A percentile compares a stretch with the other conserved stretches of the same genome.
phyloP scores from a whole-genome alignment of 92 coral and sea anemone species.

The Chrysogorgia sp. region DNA sequence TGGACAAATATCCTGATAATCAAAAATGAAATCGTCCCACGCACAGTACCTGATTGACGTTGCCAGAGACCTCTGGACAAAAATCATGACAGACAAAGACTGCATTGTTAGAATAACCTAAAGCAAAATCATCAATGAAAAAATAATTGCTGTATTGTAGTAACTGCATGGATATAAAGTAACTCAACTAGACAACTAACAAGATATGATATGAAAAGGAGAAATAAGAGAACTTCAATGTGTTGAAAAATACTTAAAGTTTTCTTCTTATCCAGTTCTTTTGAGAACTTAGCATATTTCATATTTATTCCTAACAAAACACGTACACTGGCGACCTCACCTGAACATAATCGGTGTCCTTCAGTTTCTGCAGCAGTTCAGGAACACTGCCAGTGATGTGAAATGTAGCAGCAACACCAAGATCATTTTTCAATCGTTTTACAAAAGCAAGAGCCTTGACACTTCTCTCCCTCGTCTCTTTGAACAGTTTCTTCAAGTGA shows the following conservation, averaged over 20 bases:
- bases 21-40: not conserved
- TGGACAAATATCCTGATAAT: not conserved
- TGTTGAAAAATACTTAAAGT: too few species aligned
- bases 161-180: too few species aligned
- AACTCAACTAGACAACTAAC: too few species aligned
- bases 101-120: slow-evolving; percentile 86
- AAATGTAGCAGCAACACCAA: slow-evolving; percentile 92
- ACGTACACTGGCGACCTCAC: slow-evolving; percentile 34
- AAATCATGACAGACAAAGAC: slow-evolving; percentile 79
- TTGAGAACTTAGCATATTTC: too few species aligned
- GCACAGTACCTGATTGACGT: slow-evolving; percentile 2
- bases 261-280: too few species aligned
- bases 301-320: not conserved
- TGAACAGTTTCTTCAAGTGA: slow-evolving; percentile 79
- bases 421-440: slow-evolving; percentile 78
- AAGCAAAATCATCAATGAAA: too few species aligned
- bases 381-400: slow-evolving; percentile 64
- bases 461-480: slow-evolving; percentile 93
- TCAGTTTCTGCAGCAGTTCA: slow-evolving; percentile 73
- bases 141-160: too few species aligned
- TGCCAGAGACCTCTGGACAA: slow-evolving; percentile 46
- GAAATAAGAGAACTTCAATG: too few species aligned
- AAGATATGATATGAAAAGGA: too few species aligned
- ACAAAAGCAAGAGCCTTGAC: slow-evolving; percentile 92
- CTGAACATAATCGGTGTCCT: slow-evolving; percentile 80